Evolutionary conservation across 2,888 invertebrate species (phyloP).

Genomic region (Reticulitermes lucifugus): DNA sequence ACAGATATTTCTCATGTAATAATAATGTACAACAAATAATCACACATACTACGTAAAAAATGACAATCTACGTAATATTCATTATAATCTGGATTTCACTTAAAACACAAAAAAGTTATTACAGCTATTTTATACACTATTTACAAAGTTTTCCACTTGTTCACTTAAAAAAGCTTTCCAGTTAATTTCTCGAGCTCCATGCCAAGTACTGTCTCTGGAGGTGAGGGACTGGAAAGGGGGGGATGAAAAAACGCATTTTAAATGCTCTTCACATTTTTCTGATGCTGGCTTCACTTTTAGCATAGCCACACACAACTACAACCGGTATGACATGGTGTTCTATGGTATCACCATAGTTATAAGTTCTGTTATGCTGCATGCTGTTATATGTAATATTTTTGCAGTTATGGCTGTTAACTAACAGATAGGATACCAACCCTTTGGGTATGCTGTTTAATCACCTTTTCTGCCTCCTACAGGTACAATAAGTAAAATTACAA

Average conservation of each 20-base stretch:
- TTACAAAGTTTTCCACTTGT: neutral
- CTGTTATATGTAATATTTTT: neutral
- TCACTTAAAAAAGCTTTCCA: constrained; percentile 26
- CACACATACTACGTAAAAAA: constrained; percentile 35
- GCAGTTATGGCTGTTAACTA: neutral
- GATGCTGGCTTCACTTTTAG: neutral
- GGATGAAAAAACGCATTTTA: neutral
- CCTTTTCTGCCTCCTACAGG: neutral
- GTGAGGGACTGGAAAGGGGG: too few relatives aligned
- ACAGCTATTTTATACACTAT: constrained; percentile 35
- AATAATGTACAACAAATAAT: constrained; percentile 30
- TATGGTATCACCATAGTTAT: neutral
- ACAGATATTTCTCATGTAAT: constrained; percentile 23
- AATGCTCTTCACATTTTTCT: neutral
- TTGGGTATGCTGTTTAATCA: neutral
- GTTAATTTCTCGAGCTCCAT: neutral
- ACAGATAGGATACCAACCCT: neutral
- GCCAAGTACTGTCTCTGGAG: neutral
- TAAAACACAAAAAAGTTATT: constrained; percentile 28
- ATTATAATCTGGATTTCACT: constrained; percentile 28
- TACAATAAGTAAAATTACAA: neutral
- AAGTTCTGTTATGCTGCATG: neutral
- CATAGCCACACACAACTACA: neutral
- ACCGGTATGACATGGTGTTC: neutral
- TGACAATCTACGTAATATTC: constrained; percentile 8